Percentiles rank a stretch among this genome's conserved stretches.
Conservation (phyloP, 2,888 invertebrate genomes). For the Pammene fasciana region DNA sequence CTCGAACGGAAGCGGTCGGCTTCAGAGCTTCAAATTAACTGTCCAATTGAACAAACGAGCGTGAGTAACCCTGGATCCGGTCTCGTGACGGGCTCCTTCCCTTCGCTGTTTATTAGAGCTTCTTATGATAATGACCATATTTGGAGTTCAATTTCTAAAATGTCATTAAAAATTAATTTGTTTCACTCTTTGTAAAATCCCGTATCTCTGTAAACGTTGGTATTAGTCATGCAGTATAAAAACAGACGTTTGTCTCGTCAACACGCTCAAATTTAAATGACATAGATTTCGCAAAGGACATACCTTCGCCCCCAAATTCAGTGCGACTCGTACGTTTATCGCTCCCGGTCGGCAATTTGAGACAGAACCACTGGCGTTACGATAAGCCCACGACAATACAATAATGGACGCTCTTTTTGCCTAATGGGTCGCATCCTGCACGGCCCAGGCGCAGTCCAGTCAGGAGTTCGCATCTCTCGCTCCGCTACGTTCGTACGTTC, state of each 20-base stretch:
- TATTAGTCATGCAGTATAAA: conserved; percentile 5
- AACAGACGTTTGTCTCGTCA: neutral
- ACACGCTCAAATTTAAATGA: conserved; percentile 4
- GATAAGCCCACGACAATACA: conserved; percentile 81
- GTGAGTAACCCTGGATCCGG: conserved; percentile 75
- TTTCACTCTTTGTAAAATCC: neutral
- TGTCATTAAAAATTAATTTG: conserved; percentile 11
- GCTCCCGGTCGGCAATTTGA: conserved; percentile 64
- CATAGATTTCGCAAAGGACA: conserved; percentile 28
- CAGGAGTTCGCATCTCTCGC: conserved; percentile 70
- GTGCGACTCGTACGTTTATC: conserved; percentile 59
- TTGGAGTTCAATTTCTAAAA: conserved; percentile 25
- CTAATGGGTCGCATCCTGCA: conserved; percentile 79
- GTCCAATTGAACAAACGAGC: conserved; percentile 77
- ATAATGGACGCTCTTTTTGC: conserved; percentile 77
- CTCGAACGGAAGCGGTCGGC: conserved; percentile 67
- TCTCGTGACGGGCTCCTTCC: conserved; percentile 65
- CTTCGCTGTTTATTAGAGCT: conserved; percentile 46
- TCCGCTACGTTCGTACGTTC: conserved; percentile 51
- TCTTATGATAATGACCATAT: conserved; percentile 32
- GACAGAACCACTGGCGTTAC: conserved; percentile 67
- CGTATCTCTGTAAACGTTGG: no score
- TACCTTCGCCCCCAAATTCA: conserved; percentile 49
- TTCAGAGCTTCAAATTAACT: conserved; percentile 67
- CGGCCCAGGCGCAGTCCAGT: conserved; percentile 74